Evolutionary conservation across 1,140 invertebrate genomes (phyloP), one percentile per base, ranked within the genome.

Genomic region (Drosophila pandora): DNA sequence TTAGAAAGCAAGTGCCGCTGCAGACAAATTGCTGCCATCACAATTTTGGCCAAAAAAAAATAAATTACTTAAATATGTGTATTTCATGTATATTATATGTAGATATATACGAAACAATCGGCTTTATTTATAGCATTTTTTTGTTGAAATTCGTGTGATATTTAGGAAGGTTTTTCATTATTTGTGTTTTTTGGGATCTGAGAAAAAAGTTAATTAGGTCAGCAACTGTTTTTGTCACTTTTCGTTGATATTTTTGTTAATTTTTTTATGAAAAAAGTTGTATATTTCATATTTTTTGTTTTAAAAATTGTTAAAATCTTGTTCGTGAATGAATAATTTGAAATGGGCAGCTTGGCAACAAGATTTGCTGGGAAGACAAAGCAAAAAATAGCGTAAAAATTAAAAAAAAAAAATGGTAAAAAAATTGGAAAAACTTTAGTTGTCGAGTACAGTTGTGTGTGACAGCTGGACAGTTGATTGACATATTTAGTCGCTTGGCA

Each of bases 201-300:
- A 23, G 53, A 22, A 61, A 84, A 45, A 76, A 65, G 71, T 76
- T 82, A 87, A 87, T 87, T 87, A 65, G 82, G 82, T 87, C 82
- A 87, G 61, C 79, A 82, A 87, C 79, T 87, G 82, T 76, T 87
- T 87, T 87, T 87, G 82, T 82, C 82, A 87, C 61, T 87, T 88
- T 73, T 64, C 64, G 9, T 23, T 22, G 3, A 47, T 47, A 68
- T 43, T 30, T 23, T 52, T 70, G 43, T 48, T 25, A 21, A 28
- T 22, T 13, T 34, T 17, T 17, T 17, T 17, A 17, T 17, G 17
- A 17, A 17, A 17, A 17, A 17, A 17, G 17, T 17, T 21, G 13
- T 17, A 43, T 43, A 13, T 43, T 21, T 43, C 13, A 21, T 21
- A 43, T 43, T 43, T 43, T 43, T 43, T 13, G 2, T 59, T 64